A percentile compares a stretch with the other conserved stretches of the same genome.
phyloP scores from a whole-genome alignment of 2,113 vertebrate genomes.

The Hipposideros armiger region DNA sequence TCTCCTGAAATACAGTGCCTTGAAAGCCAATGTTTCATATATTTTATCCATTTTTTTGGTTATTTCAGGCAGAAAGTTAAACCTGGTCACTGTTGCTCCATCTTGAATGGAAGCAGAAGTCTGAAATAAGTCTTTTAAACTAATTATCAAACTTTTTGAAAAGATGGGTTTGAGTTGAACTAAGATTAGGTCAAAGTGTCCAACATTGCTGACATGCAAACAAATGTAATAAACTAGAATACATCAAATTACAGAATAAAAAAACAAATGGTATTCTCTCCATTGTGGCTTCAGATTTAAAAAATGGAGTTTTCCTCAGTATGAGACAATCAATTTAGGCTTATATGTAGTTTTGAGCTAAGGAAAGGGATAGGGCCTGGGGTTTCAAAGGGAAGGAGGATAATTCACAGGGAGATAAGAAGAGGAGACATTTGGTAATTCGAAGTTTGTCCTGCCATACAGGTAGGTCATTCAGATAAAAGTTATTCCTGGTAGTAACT shows the following conservation, averaged over 20 bases:
- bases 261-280: background rate
- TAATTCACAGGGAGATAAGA: too few relatives aligned
- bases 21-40: background rate
- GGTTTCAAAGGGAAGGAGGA: too few relatives aligned
- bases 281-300: background rate
- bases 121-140: constrained; percentile 1
- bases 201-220: background rate
- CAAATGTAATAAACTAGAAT: background rate
- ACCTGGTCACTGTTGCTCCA: background rate
- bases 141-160: background rate
- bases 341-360: too few relatives aligned
- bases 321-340: background rate
- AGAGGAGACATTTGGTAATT: too few relatives aligned
- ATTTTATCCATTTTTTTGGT: background rate
- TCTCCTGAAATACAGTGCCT: background rate
- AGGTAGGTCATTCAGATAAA: background rate
- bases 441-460: background rate
- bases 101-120: background rate
- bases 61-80: background rate
- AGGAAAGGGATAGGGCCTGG: too few relatives aligned
- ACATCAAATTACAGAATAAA: background rate
- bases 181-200: background rate
- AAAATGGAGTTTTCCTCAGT: background rate
- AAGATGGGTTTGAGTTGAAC: background rate
- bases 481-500: background rate